Percentiles rank a stretch among this genome's conserved stretches.
Conservation (phyloP, 1,140 invertebrate genomes). For the Musca domestica region DNA sequence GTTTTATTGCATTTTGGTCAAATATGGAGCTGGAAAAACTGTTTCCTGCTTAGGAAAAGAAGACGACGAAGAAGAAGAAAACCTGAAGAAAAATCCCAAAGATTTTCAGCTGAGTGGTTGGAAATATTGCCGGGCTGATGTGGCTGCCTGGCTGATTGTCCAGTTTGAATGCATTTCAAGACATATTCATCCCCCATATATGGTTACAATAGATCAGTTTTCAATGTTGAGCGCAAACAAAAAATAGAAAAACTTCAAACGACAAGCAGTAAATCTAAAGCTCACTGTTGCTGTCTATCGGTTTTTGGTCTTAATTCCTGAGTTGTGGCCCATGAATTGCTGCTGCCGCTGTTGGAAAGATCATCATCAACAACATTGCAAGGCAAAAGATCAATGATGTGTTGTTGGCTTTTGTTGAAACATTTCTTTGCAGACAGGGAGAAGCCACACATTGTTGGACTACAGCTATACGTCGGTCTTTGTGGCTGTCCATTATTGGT, state of each 20-base stretch:
- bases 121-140: too few relatives aligned
- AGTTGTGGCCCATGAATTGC: background rate
- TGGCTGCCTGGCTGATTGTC: too few relatives aligned
- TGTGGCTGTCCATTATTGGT: background rate
- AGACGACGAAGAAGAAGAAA: too few relatives aligned
- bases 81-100: too few relatives aligned
- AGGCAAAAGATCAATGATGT: too few relatives aligned
- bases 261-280: background rate
- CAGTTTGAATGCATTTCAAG: background rate
- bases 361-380: too few relatives aligned
- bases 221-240: background rate
- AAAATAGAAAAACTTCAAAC: background rate
- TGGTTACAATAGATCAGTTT: slow-evolving; percentile 17
- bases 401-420: background rate
- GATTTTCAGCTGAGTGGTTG: too few relatives aligned
- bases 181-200: slow-evolving; percentile 6
- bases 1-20: slow-evolving; percentile 9
- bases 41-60: slow-evolving; percentile 13
- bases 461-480: background rate
- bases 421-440: background rate
- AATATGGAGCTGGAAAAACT: slow-evolving; percentile 4
- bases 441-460: background rate
- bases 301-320: background rate
- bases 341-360: background rate
- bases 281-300: background rate